phyloP scores from a whole-genome alignment of 2,113 vertebrate genomes.

The Rhabdomys dilectus region DNA sequence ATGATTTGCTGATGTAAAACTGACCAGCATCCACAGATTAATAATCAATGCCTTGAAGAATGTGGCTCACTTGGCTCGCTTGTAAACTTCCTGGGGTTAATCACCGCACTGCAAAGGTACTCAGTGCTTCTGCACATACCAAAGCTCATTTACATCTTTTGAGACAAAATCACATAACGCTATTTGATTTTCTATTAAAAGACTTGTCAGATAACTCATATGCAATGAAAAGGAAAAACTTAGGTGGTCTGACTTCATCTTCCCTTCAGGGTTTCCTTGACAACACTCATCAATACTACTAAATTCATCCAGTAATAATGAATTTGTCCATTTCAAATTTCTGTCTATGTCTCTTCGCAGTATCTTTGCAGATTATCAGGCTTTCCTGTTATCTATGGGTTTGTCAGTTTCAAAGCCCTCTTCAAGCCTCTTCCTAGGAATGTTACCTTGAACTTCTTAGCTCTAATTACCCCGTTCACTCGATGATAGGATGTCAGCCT shows the following conservation, averaged over 20 bases:
- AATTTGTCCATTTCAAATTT: constrained; percentile 50
- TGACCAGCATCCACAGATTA: not conserved
- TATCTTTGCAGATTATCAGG: constrained; percentile 7
- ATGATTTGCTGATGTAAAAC: constrained; percentile 35
- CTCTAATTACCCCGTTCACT: not conserved
- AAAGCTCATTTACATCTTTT: not conserved
- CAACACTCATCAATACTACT: not conserved
- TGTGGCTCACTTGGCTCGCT: not conserved
- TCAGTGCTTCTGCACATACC: not conserved
- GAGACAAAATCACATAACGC: not conserved
- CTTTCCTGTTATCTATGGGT: not conserved
- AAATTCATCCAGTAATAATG: constrained; percentile 1
- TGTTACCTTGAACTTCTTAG: constrained; percentile 19
- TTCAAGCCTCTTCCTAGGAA: not conserved
- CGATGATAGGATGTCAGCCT: not conserved
- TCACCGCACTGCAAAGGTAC: not conserved
- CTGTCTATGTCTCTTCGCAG: not conserved
- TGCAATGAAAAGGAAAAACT: not conserved
- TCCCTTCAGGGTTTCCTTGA: not conserved
- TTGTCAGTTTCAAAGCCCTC: not conserved
- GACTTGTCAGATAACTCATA: constrained; percentile 47
- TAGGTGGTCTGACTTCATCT: not conserved
- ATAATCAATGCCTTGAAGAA: not conserved
- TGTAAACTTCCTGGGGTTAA: not conserved
- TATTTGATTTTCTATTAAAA: constrained; percentile 24